These are phyloP conservation scores for Agraylea sexmaculata DNA, from an alignment of 1,140 invertebrate genomes.

Conservation along the genomic window DNA sequence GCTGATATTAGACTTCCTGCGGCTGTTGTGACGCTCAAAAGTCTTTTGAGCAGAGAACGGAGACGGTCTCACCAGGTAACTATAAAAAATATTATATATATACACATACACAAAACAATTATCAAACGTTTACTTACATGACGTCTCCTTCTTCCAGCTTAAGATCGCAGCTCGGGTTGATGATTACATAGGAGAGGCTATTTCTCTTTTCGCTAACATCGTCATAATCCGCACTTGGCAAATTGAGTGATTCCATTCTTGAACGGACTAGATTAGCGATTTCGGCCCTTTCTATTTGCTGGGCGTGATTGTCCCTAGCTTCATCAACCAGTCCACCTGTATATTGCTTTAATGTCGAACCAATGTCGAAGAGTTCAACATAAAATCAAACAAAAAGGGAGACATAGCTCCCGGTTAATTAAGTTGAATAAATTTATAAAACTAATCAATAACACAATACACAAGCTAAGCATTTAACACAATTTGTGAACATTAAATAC, in stretches of 20 bases:
- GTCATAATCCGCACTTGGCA: constrained; percentile 83
- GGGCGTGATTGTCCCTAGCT: constrained; percentile 71
- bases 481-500: no score
- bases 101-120: background rate
- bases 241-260: constrained; percentile 83
- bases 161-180: constrained; percentile 95
- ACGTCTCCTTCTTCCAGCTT: constrained; percentile 94
- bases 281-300: constrained; percentile 88
- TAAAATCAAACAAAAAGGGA: background rate
- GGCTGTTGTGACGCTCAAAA: constrained; percentile 80
- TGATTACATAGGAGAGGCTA: constrained; percentile 93
- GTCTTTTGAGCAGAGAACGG: constrained; percentile 89
- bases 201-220: constrained; percentile 86
- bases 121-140: constrained; percentile 52
- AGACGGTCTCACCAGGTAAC: constrained; percentile 77
- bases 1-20: constrained; percentile 82
- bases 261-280: constrained; percentile 89
- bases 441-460: no score
- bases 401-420: no score
- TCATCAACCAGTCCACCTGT: constrained; percentile 71
- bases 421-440: no score
- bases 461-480: no score
- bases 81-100: constrained; percentile 29
- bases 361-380: background rate
- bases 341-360: no score